A percentile compares a stretch with the other conserved stretches of the same genome.
Conservation (phyloP, 1,140 invertebrate genomes). For the Ditylenchus dipsaci region DNA sequence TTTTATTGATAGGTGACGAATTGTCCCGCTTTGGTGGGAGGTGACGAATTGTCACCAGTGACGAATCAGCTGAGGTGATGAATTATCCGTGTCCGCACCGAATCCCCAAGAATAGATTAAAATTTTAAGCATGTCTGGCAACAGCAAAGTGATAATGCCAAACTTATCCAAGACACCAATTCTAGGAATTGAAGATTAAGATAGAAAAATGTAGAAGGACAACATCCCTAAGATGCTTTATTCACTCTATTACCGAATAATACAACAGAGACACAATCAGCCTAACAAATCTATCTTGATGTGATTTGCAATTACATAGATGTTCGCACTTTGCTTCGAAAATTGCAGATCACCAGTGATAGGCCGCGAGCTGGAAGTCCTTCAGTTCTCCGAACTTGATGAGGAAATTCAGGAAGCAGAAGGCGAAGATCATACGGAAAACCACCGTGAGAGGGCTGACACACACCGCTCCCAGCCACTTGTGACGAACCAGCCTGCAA, state of each 20-base stretch:
- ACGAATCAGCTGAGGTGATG: too few relatives aligned
- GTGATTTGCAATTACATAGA: conserved; percentile 25
- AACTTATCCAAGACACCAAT: too few relatives aligned
- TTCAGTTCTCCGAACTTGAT: too few relatives aligned
- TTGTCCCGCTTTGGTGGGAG: too few relatives aligned
- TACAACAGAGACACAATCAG: neutral
- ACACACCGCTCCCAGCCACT: conserved; percentile 53
- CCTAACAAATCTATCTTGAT: neutral
- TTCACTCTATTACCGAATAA: neutral
- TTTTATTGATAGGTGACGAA: too few relatives aligned
- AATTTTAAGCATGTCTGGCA: too few relatives aligned
- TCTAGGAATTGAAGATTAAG: too few relatives aligned
- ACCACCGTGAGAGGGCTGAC: conserved; percentile 52
- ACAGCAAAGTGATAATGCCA: too few relatives aligned
- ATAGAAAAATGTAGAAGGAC: neutral
- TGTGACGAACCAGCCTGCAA: conserved; percentile 40
- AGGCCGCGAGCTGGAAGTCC: conserved; percentile 2
- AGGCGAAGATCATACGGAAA: conserved; percentile 26
- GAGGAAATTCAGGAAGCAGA: too few relatives aligned
- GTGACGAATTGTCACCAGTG: too few relatives aligned
- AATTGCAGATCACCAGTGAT: conserved; percentile 23
- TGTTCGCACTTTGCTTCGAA: conserved; percentile 27
- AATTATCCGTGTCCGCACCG: too few relatives aligned
- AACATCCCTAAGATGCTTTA: neutral
- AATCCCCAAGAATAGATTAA: too few relatives aligned